These are phyloP conservation scores for Triplophysa yarkandensis DNA, from an alignment of 2,797 vertebrate species.

Conservation along the genomic window DNA sequence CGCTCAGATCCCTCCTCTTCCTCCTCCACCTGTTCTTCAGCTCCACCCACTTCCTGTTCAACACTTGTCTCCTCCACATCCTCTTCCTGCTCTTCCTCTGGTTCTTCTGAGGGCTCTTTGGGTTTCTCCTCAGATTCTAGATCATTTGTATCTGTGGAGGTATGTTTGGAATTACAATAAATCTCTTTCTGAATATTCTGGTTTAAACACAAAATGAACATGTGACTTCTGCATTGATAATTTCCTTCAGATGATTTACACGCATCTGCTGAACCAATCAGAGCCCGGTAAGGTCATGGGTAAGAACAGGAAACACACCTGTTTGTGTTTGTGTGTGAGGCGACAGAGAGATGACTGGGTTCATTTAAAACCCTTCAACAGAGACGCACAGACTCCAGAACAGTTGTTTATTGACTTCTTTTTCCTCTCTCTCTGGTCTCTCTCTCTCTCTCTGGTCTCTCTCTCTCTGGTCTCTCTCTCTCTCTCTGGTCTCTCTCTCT, in stretches of 20 bases:
- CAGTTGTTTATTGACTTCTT: background rate
- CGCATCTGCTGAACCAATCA: constrained; percentile 14
- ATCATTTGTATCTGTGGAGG: constrained; percentile 12
- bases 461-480: too few species aligned
- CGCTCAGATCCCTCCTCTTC: constrained; percentile 60
- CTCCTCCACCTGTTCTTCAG: constrained; percentile 51
- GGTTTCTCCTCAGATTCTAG: constrained; percentile 63
- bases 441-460: too few species aligned
- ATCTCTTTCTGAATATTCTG: too few species aligned
- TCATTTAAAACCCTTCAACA: constrained; percentile 8
- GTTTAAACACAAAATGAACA: background rate
- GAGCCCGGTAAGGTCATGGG: constrained; percentile 45
- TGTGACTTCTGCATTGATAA: background rate
- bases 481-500: too few species aligned
- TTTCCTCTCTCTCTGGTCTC: too few species aligned
- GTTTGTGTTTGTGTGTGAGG: constrained; percentile 62
- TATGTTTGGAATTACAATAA: background rate
- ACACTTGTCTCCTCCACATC: constrained; percentile 54
- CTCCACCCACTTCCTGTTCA: constrained; percentile 42
- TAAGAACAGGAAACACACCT: constrained; percentile 74
- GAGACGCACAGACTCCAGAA: constrained; percentile 22
- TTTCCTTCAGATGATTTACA: background rate
- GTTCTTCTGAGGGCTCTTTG: constrained; percentile 27
- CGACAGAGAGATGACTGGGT: constrained; percentile 17
- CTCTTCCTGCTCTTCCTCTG: constrained; percentile 59